These are phyloP conservation scores for Leuciscus idus DNA, from an alignment of 2,113 vertebrate genomes.

Conservation along the genomic window DNA sequence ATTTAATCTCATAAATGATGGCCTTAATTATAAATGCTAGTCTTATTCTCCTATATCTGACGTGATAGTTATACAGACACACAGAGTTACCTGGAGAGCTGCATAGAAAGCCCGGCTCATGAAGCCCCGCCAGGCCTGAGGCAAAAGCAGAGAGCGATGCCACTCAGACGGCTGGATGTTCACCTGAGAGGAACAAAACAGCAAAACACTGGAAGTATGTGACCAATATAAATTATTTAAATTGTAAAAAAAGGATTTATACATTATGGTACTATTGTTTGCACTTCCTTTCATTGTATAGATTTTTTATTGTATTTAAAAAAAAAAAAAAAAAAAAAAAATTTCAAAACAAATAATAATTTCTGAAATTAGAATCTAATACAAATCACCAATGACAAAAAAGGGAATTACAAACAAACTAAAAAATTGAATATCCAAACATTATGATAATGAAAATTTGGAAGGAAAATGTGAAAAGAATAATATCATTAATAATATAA, in stretches of 20 bases:
- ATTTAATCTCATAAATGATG: background rate
- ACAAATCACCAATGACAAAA: background rate
- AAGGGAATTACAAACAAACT: background rate
- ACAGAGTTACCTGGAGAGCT: slow-evolving; percentile 84
- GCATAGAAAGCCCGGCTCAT: slow-evolving; percentile 89
- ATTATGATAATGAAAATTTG: background rate
- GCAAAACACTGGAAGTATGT: background rate
- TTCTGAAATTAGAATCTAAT: background rate
- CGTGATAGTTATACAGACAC: background rate
- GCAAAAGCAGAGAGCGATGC: slow-evolving; percentile 88
- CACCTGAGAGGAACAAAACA: slow-evolving; percentile 75
- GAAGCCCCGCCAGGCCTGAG: slow-evolving; percentile 89
- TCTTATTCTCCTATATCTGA: background rate
- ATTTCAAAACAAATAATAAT: background rate
- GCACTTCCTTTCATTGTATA: background rate
- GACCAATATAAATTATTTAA: background rate
- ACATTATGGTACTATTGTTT: background rate
- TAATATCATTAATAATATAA: background rate
- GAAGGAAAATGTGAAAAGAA: background rate
- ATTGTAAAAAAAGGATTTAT: background rate
- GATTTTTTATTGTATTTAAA: background rate
- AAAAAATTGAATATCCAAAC: background rate
- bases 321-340: too few relatives aligned
- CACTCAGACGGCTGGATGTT: slow-evolving; percentile 95
- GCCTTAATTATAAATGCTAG: background rate